Evolutionary conservation across 2,888 invertebrate species (phyloP).

Genomic region (Rhingia campestris): DNA sequence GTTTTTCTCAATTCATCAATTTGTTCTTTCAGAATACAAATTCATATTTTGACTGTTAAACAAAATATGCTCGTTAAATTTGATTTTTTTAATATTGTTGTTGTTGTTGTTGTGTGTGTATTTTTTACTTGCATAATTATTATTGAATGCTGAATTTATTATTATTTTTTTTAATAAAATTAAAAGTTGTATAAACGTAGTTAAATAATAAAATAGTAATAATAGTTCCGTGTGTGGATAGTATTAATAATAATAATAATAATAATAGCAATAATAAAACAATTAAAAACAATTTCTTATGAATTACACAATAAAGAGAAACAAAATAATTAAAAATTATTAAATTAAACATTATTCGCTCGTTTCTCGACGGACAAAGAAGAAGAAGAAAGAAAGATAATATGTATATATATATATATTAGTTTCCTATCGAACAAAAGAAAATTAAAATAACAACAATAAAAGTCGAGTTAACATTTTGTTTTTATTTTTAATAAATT

Average conservation of each 20-base stretch:
- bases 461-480: slow-evolving; percentile 56
- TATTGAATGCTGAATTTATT: slow-evolving; percentile 41
- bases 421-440: slow-evolving; percentile 53
- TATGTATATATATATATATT: slow-evolving; percentile 56
- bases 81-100: slow-evolving; percentile 45
- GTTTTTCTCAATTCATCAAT: slow-evolving; percentile 68
- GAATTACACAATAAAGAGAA: slow-evolving; percentile 72
- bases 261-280: slow-evolving; percentile 71
- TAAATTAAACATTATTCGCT: slow-evolving; percentile 67
- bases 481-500: slow-evolving; percentile 22
- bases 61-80: slow-evolving; percentile 59
- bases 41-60: slow-evolving; percentile 64
- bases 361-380: slow-evolving; percentile 36
- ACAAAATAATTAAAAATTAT: slow-evolving; percentile 50
- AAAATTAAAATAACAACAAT: slow-evolving; percentile 65
- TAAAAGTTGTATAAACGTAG: slow-evolving; percentile 62
- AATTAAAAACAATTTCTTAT: slow-evolving; percentile 73
- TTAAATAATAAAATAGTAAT: slow-evolving; percentile 66
- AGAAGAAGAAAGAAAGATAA: slow-evolving; percentile 21
- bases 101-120: slow-evolving; percentile 30
- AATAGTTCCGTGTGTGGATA: slow-evolving; percentile 51
- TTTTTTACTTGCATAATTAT: slow-evolving; percentile 26
- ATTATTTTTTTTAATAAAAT: slow-evolving; percentile 43
- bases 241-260: slow-evolving; percentile 58
- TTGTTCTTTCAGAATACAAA: slow-evolving; percentile 68